Evolutionary conservation across 2,888 invertebrate genomes (phyloP), one percentile per base, ranked within the genome.

Genomic region (Ischnus inquisitorius): DNA sequence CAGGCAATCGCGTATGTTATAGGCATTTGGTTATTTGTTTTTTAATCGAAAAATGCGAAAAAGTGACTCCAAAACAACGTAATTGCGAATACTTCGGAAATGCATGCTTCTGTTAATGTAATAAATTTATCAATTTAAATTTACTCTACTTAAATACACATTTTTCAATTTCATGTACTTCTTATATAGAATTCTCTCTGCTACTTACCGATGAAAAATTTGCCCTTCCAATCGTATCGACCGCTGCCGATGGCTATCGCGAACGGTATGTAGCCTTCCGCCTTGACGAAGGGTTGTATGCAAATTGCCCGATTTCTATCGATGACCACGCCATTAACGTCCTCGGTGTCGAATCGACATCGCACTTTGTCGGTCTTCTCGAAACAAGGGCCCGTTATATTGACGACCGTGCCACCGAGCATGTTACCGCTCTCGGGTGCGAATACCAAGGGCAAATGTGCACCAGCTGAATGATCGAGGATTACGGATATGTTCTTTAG

Each of bases 381-480:
- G 92, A 99, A 98, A 92, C 99, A 99, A 1, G 99, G 98, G 0
- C 99, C 99, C 0, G 99, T 98, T 81, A 99, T 97, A 92, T 99
- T 99, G 51, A 99, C 98, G 75, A 99, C 96, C 0, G 98, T 98
- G 1, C 99, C 99, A 2, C 99, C 99, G 87, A 99, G 95, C 99
- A 99, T 99, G 93, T 98, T 98, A 3, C 98, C 99, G 91, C 98
- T 98, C 93, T 99, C 98, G 0, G 99, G 99, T 0, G 98, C 98
- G 90, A 98, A 98, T 88, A 97, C 96, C 74, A 98, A 93, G 0
- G 97, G 97, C 79, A 98, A 95, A 92, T 97, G 96, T 0, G 97
- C 96, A 19, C 97, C 97, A 90, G 97, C 98, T 97, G 88, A 28
- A 91, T 90, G n/a, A 43, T 51, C n/a, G 28, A 64, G 54, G 67